These are phyloP conservation scores for Didymodactylos carnosus DNA, from an alignment of 2,888 invertebrate species.

Conservation along the genomic window DNA sequence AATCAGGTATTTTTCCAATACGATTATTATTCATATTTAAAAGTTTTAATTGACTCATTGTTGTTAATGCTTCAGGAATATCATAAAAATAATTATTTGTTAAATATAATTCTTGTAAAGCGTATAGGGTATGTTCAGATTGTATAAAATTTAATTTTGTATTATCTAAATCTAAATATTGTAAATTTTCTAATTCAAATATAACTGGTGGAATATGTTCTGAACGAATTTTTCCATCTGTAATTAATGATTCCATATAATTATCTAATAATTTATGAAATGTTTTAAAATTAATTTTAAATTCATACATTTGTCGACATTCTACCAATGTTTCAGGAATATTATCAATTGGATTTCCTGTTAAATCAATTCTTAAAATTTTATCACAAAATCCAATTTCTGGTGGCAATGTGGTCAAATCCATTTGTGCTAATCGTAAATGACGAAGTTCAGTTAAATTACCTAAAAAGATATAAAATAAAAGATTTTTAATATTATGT, in stretches of 20 bases:
- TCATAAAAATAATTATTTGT: slow-evolving; percentile 25
- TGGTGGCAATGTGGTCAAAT: slow-evolving; percentile 29
- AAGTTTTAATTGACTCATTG: not conserved
- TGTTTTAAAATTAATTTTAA: slow-evolving; percentile 28
- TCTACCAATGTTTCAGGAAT: slow-evolving; percentile 32
- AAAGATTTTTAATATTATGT: not conserved
- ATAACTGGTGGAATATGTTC: slow-evolving; percentile 32
- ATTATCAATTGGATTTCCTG: slow-evolving; percentile 32
- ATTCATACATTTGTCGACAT: slow-evolving; percentile 24
- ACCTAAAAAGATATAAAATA: slow-evolving; percentile 23
- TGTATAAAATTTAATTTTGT: slow-evolving; percentile 32
- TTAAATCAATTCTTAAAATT: slow-evolving; percentile 28
- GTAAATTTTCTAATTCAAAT: slow-evolving; percentile 29
- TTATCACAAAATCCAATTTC: slow-evolving; percentile 34
- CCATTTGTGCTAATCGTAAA: slow-evolving; percentile 30
- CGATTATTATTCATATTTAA: not conserved
- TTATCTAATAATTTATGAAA: slow-evolving; percentile 27
- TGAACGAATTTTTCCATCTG: slow-evolving; percentile 30
- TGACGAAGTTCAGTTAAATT: slow-evolving; percentile 24
- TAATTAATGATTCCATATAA: slow-evolving; percentile 29
- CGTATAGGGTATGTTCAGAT: slow-evolving; percentile 21
- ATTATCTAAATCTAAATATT: slow-evolving; percentile 26
- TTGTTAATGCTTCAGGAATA: not conserved
- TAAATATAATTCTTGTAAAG: slow-evolving; percentile 24
- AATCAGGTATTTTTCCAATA: not conserved